These are phyloP conservation scores for Scopus umbretta DNA, from an alignment of 2,113 vertebrate genomes.

Conservation along the genomic window DNA sequence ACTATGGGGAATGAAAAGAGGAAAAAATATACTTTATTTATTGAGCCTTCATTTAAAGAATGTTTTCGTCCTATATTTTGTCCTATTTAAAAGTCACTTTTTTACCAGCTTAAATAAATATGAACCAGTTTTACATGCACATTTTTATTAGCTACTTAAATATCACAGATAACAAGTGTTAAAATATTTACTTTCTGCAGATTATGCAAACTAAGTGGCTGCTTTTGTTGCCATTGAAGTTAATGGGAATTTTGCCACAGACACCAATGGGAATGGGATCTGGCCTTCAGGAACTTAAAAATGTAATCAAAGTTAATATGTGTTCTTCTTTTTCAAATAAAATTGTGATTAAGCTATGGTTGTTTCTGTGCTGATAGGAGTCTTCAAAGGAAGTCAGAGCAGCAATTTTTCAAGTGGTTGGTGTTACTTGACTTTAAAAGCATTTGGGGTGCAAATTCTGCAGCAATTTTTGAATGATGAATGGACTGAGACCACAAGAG, in stretches of 20 bases:
- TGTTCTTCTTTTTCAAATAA: constrained; percentile 6
- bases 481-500: neutral
- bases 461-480: neutral
- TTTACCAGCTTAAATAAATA: constrained; percentile 32
- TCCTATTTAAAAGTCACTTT: constrained; percentile 22
- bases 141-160: constrained; percentile 54
- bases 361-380: neutral
- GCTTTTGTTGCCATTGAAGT: constrained; percentile 15
- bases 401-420: neutral
- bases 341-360: neutral
- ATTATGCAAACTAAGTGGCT: constrained; percentile 14
- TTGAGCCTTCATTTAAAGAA: neutral
- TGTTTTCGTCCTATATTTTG: constrained; percentile 5
- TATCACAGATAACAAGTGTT: constrained; percentile 17
- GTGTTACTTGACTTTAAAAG: neutral
- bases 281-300: constrained; percentile 1
- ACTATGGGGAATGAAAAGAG: neutral
- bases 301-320: neutral
- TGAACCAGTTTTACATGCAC: neutral
- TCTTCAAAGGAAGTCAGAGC: neutral
- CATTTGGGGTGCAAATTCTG: neutral
- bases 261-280: neutral
- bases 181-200: constrained; percentile 47
- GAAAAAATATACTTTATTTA: neutral
- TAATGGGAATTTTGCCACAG: neutral